Evolutionary conservation across 2,888 invertebrate species (phyloP), one percentile per base, ranked within the genome.

Genomic region (Andrena fulva): DNA sequence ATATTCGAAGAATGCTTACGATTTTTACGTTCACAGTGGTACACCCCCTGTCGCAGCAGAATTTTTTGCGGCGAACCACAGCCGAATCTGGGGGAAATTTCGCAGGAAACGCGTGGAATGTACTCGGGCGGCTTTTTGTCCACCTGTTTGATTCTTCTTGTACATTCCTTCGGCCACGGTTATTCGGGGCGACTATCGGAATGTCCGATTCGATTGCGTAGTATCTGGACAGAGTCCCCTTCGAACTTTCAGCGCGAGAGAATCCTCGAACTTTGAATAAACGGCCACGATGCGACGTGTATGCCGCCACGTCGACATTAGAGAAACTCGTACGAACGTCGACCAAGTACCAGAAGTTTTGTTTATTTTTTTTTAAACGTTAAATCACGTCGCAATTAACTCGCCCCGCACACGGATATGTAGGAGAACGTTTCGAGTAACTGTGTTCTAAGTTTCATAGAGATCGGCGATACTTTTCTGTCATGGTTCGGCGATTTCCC

Each of bases 71-170:
- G 4, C 7, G 64, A 8, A 20, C 20, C 20, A 27, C 50, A 31
- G 35, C 6, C 29, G 10, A n/a, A 27, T 42, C 3, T 1, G 4
- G n/a, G 5, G 12, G 5, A 52, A 29, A 7, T 62, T 29, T 8
- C 4, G 42, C 16, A 20, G 10, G 12, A 20, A 63, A 20, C 35
- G 27, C 35, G n/a, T 12, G 27, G 20, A 42, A 29, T 27, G 24
- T 27, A 31, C 42, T 33, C n/a, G n/a, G 16, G 66, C n/a, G 48
- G 16, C 66, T 69, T 71, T 73, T 77, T 72, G 71, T 87, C 82
- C 87, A 84, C 77, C 77, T 84, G 85, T 85, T 87, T 77, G 80
- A 87, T 85, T 87, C 85, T 59, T 85, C 74, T 66, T 60, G 59
- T 71, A 66, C 82, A 72, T 82, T 82, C 66, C 80, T 76, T 79